Evolutionary conservation across 2,888 invertebrate genomes (phyloP).

Genomic region (Microctonus hyperodae): DNA sequence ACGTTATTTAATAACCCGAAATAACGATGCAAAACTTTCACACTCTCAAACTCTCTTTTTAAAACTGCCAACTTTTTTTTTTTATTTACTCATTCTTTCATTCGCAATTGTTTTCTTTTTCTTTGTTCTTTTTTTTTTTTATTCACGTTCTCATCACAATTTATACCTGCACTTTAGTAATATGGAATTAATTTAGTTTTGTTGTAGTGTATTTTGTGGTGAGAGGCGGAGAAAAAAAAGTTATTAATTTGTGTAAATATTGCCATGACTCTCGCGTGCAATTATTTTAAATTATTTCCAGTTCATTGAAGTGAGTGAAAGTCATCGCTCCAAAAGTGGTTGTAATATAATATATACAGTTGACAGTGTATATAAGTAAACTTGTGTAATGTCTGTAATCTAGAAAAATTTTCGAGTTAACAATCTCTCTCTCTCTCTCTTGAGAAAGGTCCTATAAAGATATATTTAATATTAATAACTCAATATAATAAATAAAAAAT

Average conservation of each 20-base stretch:
- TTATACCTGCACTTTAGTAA: slow-evolving; percentile 8
- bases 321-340: slow-evolving; percentile 10
- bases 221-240: slow-evolving; percentile 6
- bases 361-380: slow-evolving; percentile 19
- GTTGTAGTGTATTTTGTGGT: not conserved
- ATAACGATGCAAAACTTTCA: slow-evolving; percentile 46
- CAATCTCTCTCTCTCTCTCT: not conserved
- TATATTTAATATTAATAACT: not conserved
- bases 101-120: slow-evolving; percentile 24
- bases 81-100: slow-evolving; percentile 24
- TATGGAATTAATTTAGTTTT: slow-evolving; percentile 17
- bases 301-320: slow-evolving; percentile 16
- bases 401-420: no score
- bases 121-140: slow-evolving; percentile 9
- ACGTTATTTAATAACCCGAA: slow-evolving; percentile 51
- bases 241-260: slow-evolving; percentile 1
- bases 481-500: not conserved
- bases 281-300: slow-evolving; percentile 16
- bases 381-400: no score
- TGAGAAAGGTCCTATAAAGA: slow-evolving; percentile 7
- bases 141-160: slow-evolving; percentile 9
- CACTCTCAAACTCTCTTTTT: slow-evolving; percentile 32
- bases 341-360: not conserved
- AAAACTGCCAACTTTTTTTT: slow-evolving; percentile 19
- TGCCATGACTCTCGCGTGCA: slow-evolving; percentile 3